These are phyloP conservation scores for Coecobrya sp. DNA, from an alignment of 2,888 invertebrate species.

Conservation along the genomic window DNA sequence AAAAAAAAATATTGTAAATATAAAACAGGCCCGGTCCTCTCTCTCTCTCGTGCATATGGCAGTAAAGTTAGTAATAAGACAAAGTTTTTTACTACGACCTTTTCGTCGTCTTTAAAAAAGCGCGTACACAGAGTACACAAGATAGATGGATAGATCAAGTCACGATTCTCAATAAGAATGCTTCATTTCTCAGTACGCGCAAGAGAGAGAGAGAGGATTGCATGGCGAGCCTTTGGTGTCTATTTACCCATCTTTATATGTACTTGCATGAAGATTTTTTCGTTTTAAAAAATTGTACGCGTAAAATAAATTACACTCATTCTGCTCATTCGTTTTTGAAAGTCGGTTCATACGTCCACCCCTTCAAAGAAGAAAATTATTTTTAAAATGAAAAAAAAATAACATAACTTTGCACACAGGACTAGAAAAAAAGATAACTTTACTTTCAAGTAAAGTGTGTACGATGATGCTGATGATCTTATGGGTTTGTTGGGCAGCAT, in stretches of 20 bases:
- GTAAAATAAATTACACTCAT: conserved; percentile 78
- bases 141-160: conserved; percentile 84
- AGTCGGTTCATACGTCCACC: conserved; percentile 59
- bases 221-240: conserved; percentile 77
- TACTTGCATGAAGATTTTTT: not conserved
- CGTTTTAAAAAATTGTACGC: conserved; percentile 54
- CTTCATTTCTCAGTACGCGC: conserved; percentile 78
- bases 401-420: conserved; percentile 12
- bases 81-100: conserved; percentile 35
- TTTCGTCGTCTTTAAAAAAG: conserved; percentile 40
- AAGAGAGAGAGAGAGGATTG: too few relatives aligned
- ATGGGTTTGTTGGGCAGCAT: not conserved
- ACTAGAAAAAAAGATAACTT: not conserved
- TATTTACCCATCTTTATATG: conserved; percentile 24
- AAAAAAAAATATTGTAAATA: conserved; percentile 10
- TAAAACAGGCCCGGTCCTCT: conserved; percentile 24
- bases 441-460: not conserved
- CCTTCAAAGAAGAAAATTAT: conserved; percentile 59
- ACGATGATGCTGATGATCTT: not conserved
- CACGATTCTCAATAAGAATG: conserved; percentile 86
- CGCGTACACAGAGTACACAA: not conserved
- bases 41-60: not conserved
- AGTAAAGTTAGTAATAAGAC: not conserved
- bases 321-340: conserved; percentile 47
- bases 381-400: conserved; percentile 55